Evolutionary conservation across 53 echinoderm and acorn worm genomes (phyloP), one percentile per base, ranked within the genome.

Genomic region (Echinarachnius parma): DNA sequence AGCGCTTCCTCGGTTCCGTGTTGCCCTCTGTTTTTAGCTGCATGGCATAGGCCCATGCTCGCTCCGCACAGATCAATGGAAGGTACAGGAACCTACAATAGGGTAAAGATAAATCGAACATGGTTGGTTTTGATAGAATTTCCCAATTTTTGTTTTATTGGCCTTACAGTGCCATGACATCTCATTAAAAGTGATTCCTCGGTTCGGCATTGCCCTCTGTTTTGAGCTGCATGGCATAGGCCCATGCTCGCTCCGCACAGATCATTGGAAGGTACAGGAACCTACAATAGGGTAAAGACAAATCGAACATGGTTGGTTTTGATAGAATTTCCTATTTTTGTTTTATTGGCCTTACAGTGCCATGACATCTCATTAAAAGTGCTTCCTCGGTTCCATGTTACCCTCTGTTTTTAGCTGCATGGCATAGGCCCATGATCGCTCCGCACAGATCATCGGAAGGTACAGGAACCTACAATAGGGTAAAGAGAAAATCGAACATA

Each of bases 361-460:
- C n/a, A n/a, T n/a, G n/a, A n/a, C n/a, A n/a, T n/a, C n/a, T n/a
- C n/a, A n/a, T n/a, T n/a, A n/a, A n/a, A 82, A 90, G 10, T 75
- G 37, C 59, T 95, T 95, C 55, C 90, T 61, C 1, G 59, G 78
- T 49, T 95, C 95, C 0, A 90, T 90, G 85, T 95, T 95, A 31
- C 90, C 84, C 46, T 95, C 95, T 28, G 84, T 87, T 71, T 95
- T 95, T 46, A 95, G 66, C 45, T 95, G 95, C 95, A 95, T 95
- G 50, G 85, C 87, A 64, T 76, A 87, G 52, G 86, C 82, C 95
- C 95, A 95, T 28, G 90, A 84, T 18, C 95, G 53, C 77, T 95
- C 95, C 1, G 95, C 90, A 48, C 81, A 87, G 1, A 95, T 76
- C 59, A 95, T 72, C 0, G 95, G 95, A 19, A 95, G 77, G 62